Evolutionary conservation across 1,140 invertebrate species (phyloP).

Genomic region (Cardiocondyla obscurior): DNA sequence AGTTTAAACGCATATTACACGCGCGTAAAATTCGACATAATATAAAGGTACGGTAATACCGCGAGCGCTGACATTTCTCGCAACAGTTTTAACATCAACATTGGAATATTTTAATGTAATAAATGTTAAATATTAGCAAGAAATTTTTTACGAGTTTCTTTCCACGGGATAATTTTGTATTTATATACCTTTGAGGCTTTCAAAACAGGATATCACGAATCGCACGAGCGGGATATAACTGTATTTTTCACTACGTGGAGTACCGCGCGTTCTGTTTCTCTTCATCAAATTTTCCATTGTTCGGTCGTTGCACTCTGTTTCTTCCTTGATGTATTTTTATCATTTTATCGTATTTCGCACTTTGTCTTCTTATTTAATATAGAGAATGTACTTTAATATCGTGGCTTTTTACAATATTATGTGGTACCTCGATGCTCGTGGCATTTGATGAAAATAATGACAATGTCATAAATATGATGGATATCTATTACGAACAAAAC

Average conservation of each 20-base stretch:
- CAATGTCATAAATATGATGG: constrained; percentile 4
- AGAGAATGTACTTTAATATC: not conserved
- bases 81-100: not conserved
- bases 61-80: not conserved
- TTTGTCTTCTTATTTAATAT: not conserved
- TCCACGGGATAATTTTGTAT: not conserved
- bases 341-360: not conserved
- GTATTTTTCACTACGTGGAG: not conserved
- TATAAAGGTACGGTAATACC: not conserved
- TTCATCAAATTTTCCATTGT: not conserved
- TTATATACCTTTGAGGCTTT: not conserved
- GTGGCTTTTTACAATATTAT: not conserved
- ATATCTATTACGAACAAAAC: not conserved
- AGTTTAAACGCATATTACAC: not conserved
- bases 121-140: not conserved
- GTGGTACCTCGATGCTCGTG: not conserved
- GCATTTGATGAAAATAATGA: constrained; percentile 2
- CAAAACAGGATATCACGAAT: not conserved
- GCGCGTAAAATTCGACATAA: not conserved
- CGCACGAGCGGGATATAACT: no score
- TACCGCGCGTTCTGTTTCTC: not conserved
- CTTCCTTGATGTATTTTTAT: not conserved
- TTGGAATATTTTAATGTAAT: constrained; percentile 24
- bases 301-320: not conserved
- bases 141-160: not conserved